phyloP scores from a whole-genome alignment of 2,113 vertebrate genomes.

The Spilogale gracilis region DNA sequence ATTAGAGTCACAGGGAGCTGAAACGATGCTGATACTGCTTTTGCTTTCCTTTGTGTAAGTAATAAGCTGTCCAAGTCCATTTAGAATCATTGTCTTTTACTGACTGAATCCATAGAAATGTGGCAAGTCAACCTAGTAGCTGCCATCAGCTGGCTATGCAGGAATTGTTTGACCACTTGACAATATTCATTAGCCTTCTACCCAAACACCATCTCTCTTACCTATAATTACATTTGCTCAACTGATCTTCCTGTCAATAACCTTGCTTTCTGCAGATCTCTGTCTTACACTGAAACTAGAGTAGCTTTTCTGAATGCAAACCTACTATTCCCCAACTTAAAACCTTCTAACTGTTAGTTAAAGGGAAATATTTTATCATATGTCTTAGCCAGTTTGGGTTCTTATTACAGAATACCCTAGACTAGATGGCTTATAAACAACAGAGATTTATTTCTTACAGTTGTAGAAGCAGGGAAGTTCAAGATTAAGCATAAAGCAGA shows the following conservation, averaged over 20 bases:
- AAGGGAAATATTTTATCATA: not conserved
- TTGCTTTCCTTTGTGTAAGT: not conserved
- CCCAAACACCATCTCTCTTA: not conserved
- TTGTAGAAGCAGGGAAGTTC: not conserved
- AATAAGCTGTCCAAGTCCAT: not conserved
- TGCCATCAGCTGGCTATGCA: not conserved
- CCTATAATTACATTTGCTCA: not conserved
- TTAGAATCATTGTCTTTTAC: not conserved
- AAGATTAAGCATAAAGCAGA: not conserved
- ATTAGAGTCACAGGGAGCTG: not conserved
- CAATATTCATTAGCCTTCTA: not conserved
- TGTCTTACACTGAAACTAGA: not conserved
- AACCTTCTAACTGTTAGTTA: not conserved
- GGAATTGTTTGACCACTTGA: not conserved
- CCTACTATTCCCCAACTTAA: not conserved
- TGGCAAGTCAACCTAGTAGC: not conserved
- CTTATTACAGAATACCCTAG: not conserved
- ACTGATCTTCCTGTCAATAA: not conserved
- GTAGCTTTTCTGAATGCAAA: constrained; percentile 34
- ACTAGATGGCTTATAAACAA: not conserved
- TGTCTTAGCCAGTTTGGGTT: not conserved
- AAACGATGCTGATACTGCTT: constrained; percentile 5
- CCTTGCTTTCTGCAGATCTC: not conserved
- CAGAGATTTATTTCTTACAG: not conserved
- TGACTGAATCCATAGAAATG: not conserved